Conservation (phyloP, 2,888 invertebrate species). For the Phengaris arion region DNA sequence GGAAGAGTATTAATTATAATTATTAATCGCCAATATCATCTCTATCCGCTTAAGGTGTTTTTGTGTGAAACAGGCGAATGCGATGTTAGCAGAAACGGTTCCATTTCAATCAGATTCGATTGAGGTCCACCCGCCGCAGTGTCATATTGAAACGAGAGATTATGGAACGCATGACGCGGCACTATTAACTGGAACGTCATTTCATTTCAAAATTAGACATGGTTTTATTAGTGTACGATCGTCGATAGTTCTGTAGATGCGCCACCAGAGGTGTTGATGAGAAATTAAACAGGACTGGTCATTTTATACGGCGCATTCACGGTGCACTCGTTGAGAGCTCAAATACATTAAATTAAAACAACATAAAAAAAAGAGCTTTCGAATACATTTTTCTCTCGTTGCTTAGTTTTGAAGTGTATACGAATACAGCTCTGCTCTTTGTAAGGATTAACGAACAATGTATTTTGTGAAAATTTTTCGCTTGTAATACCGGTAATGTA, state of each 20-base stretch:
- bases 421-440: not conserved
- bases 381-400: conserved; percentile 14
- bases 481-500: conserved; percentile 6
- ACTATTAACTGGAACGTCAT: conserved; percentile 53
- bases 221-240: conserved; percentile 44
- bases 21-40: not conserved
- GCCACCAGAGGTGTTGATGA: conserved; percentile 35
- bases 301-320: not conserved
- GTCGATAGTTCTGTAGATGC: conserved; percentile 32
- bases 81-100: conserved; percentile 58
- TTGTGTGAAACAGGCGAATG: conserved; percentile 47
- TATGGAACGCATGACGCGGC: conserved; percentile 70
- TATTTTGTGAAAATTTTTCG: not conserved
- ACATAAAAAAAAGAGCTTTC: not conserved
- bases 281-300: conserved; percentile 32
- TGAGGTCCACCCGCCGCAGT: conserved; percentile 51
- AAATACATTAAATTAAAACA: too few relatives aligned
- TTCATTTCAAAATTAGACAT: conserved; percentile 64
- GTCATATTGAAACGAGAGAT: conserved; percentile 40
- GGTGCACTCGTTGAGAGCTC: too few relatives aligned
- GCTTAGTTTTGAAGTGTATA: conserved; percentile 19
- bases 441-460: conserved; percentile 21
- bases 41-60: conserved; percentile 28
- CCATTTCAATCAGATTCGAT: conserved; percentile 71
- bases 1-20: conserved; percentile 5